Evolutionary conservation across 2,113 vertebrate genomes (phyloP).

Genomic region (Atrichornis clamosus): DNA sequence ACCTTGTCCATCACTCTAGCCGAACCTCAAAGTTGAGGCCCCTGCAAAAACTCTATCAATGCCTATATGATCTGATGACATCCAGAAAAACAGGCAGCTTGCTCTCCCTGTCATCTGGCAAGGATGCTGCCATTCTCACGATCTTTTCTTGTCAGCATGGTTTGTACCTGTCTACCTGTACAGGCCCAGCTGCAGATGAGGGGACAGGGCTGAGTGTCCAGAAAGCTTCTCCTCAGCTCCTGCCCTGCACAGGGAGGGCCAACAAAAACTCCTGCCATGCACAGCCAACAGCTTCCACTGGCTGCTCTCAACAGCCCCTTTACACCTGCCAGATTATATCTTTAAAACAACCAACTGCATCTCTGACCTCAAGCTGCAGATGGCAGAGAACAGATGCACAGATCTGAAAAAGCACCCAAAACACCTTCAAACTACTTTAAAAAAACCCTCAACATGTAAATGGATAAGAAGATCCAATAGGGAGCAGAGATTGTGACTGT

Average conservation of each 20-base stretch:
- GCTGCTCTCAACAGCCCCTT: background rate
- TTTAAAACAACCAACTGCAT: background rate
- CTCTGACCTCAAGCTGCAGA: background rate
- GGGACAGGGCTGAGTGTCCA: background rate
- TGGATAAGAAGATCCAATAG: background rate
- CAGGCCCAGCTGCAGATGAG: background rate
- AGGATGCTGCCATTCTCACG: background rate
- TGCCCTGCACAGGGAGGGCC: background rate
- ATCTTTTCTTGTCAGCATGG: background rate
- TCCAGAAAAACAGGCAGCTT: background rate
- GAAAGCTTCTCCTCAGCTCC: background rate
- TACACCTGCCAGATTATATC: background rate
- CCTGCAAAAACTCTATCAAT: background rate
- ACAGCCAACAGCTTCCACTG: accelerated
- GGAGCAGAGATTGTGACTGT: background rate
- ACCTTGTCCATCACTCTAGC: background rate
- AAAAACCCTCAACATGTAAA: background rate
- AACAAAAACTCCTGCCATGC: background rate
- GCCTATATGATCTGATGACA: background rate
- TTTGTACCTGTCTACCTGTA: background rate
- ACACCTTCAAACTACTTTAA: background rate
- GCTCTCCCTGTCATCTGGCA: background rate
- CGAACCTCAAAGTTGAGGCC: background rate
- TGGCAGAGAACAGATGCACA: background rate
- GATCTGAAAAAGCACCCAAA: background rate